Evolutionary conservation across 2,797 vertebrate genomes (phyloP).

Genomic region (Poeciliopsis infans): DNA sequence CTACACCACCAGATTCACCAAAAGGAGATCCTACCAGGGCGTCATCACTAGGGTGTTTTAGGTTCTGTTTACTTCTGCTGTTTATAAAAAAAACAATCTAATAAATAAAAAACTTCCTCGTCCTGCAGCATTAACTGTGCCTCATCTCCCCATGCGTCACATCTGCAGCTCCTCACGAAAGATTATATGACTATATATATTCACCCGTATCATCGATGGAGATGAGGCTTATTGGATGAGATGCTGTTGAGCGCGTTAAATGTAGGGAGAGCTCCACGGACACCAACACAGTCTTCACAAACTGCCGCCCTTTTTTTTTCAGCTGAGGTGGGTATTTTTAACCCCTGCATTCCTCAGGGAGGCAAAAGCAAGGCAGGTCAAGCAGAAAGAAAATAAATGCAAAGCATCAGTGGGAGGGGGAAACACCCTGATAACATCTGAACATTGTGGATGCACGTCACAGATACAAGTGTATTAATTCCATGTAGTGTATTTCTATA

Average conservation of each 20-base stretch:
- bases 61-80: slow-evolving; percentile 32
- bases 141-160: slow-evolving; percentile 62
- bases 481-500: neutral
- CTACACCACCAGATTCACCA: slow-evolving; percentile 49
- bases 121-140: slow-evolving; percentile 29
- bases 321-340: slow-evolving; percentile 62
- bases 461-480: neutral
- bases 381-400: slow-evolving; percentile 59
- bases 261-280: slow-evolving; percentile 2
- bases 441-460: neutral
- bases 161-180: slow-evolving; percentile 69
- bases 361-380: slow-evolving; percentile 43
- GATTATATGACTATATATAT: slow-evolving; percentile 78
- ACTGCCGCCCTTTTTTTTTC: slow-evolving; percentile 5
- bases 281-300: slow-evolving; percentile 19
- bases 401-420: slow-evolving; percentile 10
- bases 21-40: neutral
- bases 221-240: slow-evolving; percentile 71
- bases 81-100: neutral
- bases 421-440: slow-evolving; percentile 10
- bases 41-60: slow-evolving; percentile 29
- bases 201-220: slow-evolving; percentile 71
- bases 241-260: slow-evolving; percentile 37
- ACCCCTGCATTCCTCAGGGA: slow-evolving; percentile 31
- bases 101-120: slow-evolving; percentile 8